Conservation (phyloP, 35 echinoderm and acorn worm species). For the Ophiothrix spiculata region DNA sequence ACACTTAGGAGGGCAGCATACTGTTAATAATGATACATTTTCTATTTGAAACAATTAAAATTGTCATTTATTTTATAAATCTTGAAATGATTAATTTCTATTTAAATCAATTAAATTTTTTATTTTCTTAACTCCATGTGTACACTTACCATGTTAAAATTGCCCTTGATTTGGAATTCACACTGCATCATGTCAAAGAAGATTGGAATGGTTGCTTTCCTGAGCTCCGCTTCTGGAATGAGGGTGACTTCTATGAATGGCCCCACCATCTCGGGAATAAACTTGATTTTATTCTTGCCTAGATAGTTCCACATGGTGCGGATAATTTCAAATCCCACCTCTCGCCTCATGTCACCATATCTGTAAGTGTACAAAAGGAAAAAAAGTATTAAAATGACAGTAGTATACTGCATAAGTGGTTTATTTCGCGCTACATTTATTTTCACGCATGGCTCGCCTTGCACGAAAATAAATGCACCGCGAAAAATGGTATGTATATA, state of each 20-base stretch:
- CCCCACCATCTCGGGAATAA: conserved; percentile 94
- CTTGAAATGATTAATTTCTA: not conserved
- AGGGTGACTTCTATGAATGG: conserved; percentile 95
- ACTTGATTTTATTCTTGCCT: conserved; percentile 98
- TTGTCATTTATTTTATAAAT: not conserved
- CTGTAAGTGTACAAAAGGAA: too few species aligned
- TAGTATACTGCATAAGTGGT: too few species aligned
- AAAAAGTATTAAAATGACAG: too few species aligned
- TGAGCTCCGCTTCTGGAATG: conserved; percentile 84
- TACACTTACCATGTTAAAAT: conserved; percentile 90
- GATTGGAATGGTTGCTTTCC: conserved; percentile 91
- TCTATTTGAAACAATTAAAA: too few species aligned
- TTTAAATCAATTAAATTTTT: not conserved
- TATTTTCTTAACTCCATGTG: conserved; percentile 1
- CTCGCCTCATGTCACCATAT: conserved; percentile 92
- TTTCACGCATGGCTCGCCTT: too few species aligned
- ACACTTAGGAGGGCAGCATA: too few species aligned
- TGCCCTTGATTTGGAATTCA: conserved; percentile 83
- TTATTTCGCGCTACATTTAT: too few species aligned
- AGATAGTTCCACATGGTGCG: conserved; percentile 99
- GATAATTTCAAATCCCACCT: conserved; percentile 93
- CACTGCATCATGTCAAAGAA: conserved; percentile 99
- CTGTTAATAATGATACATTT: too few species aligned
- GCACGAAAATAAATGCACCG: too few species aligned
- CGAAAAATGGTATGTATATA: too few species aligned